Percentiles rank a stretch among this genome's conserved stretches.
phyloP scores from a whole-genome alignment of 1,140 invertebrate genomes.

The Trichomalopsis sarcophagae region DNA sequence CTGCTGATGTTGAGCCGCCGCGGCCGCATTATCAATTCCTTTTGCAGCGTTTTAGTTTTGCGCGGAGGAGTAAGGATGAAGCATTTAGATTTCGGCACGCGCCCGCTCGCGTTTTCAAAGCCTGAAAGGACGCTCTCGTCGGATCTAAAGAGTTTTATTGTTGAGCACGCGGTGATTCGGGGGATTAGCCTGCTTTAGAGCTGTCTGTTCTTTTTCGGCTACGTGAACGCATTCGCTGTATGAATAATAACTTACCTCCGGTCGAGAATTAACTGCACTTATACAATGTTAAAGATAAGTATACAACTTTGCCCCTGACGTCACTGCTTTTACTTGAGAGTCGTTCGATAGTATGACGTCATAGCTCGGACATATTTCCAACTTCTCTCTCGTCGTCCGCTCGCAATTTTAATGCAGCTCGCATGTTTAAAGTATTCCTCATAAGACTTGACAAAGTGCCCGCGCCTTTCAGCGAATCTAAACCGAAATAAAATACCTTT shows the following conservation, averaged over 20 bases:
- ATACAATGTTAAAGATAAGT: too few species aligned
- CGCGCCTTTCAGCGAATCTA: neutral
- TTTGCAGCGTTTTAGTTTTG: conserved; percentile 1
- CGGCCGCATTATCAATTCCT: conserved; percentile 41
- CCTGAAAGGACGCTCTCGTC: neutral
- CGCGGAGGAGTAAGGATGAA: neutral
- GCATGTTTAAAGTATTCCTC: neutral
- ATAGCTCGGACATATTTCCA: too few species aligned
- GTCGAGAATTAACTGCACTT: too few species aligned
- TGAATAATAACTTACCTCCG: too few species aligned
- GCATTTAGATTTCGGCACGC: neutral
- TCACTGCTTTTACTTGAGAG: neutral
- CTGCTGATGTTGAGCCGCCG: neutral
- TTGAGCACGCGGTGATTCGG: neutral
- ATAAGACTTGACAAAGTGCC: neutral
- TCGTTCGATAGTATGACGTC: neutral
- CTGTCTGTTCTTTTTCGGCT: too few species aligned
- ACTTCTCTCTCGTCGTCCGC: too few species aligned
- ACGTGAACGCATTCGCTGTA: too few species aligned
- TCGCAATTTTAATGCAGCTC: neutral
- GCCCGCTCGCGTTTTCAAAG: neutral
- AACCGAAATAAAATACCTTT: neutral
- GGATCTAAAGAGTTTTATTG: neutral
- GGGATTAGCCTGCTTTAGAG: neutral
- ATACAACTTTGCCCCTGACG: neutral